phyloP scores from a whole-genome alignment of 2,113 vertebrate genomes.

The Pseudopipra pipra region DNA sequence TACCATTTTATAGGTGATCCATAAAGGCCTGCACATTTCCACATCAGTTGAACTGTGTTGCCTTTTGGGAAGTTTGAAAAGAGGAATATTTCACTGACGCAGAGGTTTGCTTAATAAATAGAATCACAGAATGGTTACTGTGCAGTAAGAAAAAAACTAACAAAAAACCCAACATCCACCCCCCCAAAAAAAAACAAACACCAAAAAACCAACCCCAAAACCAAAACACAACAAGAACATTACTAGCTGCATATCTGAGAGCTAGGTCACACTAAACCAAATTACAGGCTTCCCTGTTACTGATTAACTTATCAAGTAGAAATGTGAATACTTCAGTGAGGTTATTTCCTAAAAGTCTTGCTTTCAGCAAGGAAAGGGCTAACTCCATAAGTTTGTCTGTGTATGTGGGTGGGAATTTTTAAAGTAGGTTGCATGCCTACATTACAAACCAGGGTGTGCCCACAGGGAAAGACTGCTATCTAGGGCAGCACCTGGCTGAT shows the following conservation, averaged over 20 bases:
- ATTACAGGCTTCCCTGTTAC: not conserved
- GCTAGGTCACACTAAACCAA: not conserved
- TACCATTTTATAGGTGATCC: not conserved
- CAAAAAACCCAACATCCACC: too few relatives aligned
- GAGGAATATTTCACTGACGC: not conserved
- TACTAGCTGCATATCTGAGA: not conserved
- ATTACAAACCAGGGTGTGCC: not conserved
- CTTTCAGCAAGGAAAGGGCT: slow-evolving; percentile 8
- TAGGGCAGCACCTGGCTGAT: slow-evolving; percentile 50
- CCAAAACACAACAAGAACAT: not conserved
- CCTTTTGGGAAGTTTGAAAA: not conserved
- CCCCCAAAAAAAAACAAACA: not conserved
- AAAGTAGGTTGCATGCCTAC: slow-evolving; percentile 34
- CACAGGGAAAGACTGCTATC: slow-evolving; percentile 23
- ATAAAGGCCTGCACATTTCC: not conserved
- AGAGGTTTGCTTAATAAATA: not conserved
- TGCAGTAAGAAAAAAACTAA: not conserved
- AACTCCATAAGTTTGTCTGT: not conserved
- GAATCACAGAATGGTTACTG: not conserved
- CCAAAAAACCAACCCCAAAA: not conserved
- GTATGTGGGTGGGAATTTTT: not conserved
- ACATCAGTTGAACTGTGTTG: not conserved
- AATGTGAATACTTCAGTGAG: not conserved
- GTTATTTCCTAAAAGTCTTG: not conserved
- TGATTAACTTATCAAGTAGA: not conserved